Evolutionary conservation across 2,888 invertebrate genomes (phyloP).

Genomic region (Tenthredo distinguenda): DNA sequence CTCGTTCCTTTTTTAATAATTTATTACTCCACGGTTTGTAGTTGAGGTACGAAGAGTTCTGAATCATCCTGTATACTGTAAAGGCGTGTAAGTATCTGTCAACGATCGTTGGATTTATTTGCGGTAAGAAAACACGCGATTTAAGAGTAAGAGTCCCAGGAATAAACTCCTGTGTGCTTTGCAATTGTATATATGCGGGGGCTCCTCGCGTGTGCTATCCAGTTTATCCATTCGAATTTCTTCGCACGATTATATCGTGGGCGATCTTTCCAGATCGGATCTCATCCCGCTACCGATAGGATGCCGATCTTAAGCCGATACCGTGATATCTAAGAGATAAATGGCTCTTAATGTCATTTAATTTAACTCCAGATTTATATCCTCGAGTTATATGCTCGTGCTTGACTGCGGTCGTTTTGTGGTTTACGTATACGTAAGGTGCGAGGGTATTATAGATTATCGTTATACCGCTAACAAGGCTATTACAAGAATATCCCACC

Average conservation of each 20-base stretch:
- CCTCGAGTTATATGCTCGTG: neutral
- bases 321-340: constrained; percentile 20
- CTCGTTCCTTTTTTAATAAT: neutral
- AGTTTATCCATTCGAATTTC: neutral
- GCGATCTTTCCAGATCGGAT: constrained; percentile 36
- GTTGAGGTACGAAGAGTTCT: constrained; percentile 1
- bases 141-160: constrained; percentile 48
- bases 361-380: constrained; percentile 35
- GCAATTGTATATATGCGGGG: neutral
- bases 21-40: constrained; percentile 5
- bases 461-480: constrained; percentile 22
- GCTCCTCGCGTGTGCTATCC: neutral
- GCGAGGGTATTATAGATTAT: neutral
- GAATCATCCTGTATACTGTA: constrained; percentile 44
- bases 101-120: constrained; percentile 48
- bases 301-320: constrained; percentile 2
- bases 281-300: constrained; percentile 16
- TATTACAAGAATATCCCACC: constrained; percentile 16
- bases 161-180: constrained; percentile 31
- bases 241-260: constrained; percentile 29
- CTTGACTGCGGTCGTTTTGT: neutral
- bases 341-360: constrained; percentile 36
- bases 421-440: neutral
- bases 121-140: constrained; percentile 50
- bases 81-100: constrained; percentile 51